Conservation (phyloP, 2,888 invertebrate genomes). For the Nowickia ferox region DNA sequence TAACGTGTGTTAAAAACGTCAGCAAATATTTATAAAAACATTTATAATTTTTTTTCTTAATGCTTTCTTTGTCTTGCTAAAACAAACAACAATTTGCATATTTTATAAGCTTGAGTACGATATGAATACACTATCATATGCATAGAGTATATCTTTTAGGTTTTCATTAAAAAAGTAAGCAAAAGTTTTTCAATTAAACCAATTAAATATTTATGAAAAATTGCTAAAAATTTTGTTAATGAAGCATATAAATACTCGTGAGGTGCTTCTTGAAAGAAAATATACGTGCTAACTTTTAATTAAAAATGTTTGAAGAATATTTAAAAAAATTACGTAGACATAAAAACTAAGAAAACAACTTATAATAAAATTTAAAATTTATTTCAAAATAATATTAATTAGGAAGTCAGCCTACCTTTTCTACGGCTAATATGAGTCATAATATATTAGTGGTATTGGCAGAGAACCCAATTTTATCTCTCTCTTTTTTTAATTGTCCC, state of each 20-base stretch:
- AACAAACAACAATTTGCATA: constrained; percentile 60
- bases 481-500: too few species aligned
- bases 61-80: background rate
- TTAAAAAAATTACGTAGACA: background rate
- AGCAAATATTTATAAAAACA: constrained; percentile 58
- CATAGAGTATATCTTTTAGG: background rate
- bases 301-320: background rate
- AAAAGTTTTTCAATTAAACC: constrained; percentile 66
- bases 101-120: constrained; percentile 44
- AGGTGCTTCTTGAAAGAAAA: background rate
- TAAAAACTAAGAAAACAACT: too few species aligned
- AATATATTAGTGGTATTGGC: too few species aligned
- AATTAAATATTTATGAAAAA: constrained; percentile 67
- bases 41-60: constrained; percentile 54
- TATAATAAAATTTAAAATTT: too few species aligned
- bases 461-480: too few species aligned
- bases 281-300: too few species aligned
- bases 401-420: too few species aligned
- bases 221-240: constrained; percentile 20
- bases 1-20: constrained; percentile 62
- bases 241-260: constrained; percentile 33
- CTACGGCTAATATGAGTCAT: too few species aligned
- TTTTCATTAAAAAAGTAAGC: background rate
- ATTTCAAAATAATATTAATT: too few species aligned
- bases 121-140: constrained; percentile 5